Evolutionary conservation across 2,797 vertebrate species (phyloP).

Genomic region (Pangasius larnaudii): DNA sequence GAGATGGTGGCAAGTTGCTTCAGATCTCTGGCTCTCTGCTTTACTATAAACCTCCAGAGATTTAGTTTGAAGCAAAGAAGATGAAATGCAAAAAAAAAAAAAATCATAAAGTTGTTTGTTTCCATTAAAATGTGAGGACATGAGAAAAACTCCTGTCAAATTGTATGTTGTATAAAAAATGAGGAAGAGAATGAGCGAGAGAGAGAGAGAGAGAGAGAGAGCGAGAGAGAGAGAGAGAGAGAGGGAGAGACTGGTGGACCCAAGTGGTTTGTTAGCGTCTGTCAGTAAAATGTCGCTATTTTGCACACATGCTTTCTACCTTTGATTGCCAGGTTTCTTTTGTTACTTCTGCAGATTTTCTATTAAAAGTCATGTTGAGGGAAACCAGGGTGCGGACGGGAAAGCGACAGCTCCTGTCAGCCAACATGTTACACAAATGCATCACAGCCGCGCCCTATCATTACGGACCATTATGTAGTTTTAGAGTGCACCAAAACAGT

Average conservation of each 20-base stretch:
- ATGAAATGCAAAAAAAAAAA: constrained; percentile 50
- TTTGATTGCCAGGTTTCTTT: constrained; percentile 34
- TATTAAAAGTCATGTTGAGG: constrained; percentile 20
- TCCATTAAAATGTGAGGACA: constrained; percentile 51
- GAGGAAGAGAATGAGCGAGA: constrained; percentile 5
- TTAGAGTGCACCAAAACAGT: neutral
- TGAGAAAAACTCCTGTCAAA: constrained; percentile 65
- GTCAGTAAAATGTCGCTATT: constrained; percentile 56
- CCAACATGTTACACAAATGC: constrained; percentile 15
- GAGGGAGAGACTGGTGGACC: constrained; percentile 60
- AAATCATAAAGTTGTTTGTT: constrained; percentile 63
- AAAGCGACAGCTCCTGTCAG: neutral
- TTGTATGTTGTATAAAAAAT: constrained; percentile 48
- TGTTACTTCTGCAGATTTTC: constrained; percentile 21
- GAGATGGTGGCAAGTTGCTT: neutral
- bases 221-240: constrained; percentile 44
- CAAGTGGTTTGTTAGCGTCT: constrained; percentile 55
- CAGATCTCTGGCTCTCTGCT: neutral
- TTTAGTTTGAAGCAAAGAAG: constrained; percentile 57
- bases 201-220: constrained; percentile 48
- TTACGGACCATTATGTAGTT: neutral
- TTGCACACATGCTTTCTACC: constrained; percentile 55
- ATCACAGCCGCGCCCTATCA: neutral
- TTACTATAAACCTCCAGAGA: constrained; percentile 62
- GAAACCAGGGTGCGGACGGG: neutral